Evolutionary conservation across 2,797 vertebrate species (phyloP).

Genomic region (Rhynchotus rufescens): DNA sequence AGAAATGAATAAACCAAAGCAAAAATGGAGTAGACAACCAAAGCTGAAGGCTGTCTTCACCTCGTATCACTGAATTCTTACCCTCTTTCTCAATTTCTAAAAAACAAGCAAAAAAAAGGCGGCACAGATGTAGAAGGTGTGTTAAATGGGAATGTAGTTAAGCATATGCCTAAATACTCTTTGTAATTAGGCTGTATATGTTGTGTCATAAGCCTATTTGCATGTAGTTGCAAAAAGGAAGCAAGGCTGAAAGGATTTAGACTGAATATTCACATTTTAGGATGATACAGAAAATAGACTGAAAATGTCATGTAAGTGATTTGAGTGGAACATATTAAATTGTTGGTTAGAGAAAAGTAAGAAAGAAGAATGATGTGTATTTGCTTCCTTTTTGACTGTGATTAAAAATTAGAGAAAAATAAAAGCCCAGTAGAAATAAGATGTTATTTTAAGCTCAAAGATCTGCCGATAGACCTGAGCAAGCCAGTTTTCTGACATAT

Average conservation of each 20-base stretch:
- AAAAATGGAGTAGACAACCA: neutral
- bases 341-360: neutral
- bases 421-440: neutral
- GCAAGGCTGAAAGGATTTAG: accelerated
- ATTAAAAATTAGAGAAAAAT: neutral
- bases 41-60: neutral
- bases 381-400: neutral
- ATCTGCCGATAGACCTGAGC: neutral
- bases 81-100: neutral
- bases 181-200: neutral
- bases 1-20: conserved; percentile 17
- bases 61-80: neutral
- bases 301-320: neutral
- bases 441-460: neutral
- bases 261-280: neutral
- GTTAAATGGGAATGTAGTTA: neutral
- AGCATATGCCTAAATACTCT: neutral
- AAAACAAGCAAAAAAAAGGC: neutral
- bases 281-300: neutral
- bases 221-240: neutral
- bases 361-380: neutral
- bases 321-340: neutral
- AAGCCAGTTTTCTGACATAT: neutral
- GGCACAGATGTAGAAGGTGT: neutral
- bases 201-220: neutral